These are phyloP conservation scores for Trematomus bernacchii DNA, from an alignment of 2,797 vertebrate genomes.

Conservation along the genomic window DNA sequence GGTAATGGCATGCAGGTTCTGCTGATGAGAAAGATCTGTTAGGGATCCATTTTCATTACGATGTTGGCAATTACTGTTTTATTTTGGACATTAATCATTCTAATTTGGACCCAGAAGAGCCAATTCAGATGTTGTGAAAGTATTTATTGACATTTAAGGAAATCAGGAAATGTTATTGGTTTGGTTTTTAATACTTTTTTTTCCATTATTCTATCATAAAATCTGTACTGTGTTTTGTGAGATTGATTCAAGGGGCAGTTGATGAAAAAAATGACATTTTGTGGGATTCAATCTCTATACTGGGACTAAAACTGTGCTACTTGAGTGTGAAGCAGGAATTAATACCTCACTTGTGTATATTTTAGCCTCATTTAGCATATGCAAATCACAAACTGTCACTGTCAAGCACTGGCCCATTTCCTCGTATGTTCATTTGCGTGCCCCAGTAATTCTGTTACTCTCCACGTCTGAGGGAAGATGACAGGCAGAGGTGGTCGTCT, in stretches of 20 bases:
- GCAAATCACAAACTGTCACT: conserved; percentile 61
- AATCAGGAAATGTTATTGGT: conserved; percentile 1
- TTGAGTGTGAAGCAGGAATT: conserved; percentile 31
- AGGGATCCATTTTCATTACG: conserved; percentile 58
- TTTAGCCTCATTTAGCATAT: conserved; percentile 62
- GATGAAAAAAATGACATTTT: conserved; percentile 9
- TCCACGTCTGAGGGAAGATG: conserved; percentile 58
- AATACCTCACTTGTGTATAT: conserved; percentile 48
- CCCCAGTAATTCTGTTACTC: conserved; percentile 70
- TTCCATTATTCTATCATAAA: not conserved
- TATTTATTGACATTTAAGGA: conserved; percentile 28
- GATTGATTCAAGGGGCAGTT: not conserved
- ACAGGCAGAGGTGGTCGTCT: conserved; percentile 61
- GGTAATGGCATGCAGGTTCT: conserved; percentile 60
- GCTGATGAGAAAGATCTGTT: conserved; percentile 68
- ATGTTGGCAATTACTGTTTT: conserved; percentile 65
- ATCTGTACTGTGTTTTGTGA: conserved; percentile 1
- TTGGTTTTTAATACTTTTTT: conserved; percentile 1
- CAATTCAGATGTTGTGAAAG: conserved; percentile 8
- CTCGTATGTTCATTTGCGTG: conserved; percentile 56
- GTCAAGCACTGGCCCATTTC: conserved; percentile 65
- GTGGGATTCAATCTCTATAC: conserved; percentile 27
- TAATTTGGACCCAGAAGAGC: conserved; percentile 10
- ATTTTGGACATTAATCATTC: conserved; percentile 83
- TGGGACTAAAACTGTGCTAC: conserved; percentile 31